A percentile compares a stretch with the other conserved stretches of the same genome.
Evolutionary conservation across 2,797 vertebrate genomes (phyloP).

Genomic region (Sitta carolinensis): DNA sequence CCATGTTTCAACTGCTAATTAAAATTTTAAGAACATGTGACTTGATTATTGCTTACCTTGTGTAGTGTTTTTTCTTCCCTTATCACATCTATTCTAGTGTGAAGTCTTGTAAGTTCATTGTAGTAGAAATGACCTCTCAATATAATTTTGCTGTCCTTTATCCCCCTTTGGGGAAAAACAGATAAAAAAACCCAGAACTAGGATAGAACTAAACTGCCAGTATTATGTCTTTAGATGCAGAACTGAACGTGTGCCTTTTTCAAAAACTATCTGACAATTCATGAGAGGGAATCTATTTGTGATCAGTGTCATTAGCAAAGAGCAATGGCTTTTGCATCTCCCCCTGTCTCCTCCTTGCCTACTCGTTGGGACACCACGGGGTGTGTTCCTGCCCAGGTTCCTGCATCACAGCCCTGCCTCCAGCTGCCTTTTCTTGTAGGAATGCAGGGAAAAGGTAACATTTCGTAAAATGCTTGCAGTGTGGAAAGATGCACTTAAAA

Average conservation of each 20-base stretch:
- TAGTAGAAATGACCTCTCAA: not conserved
- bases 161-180: not conserved
- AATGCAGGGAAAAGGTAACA: not conserved
- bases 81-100: not conserved
- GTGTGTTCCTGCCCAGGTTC: not conserved
- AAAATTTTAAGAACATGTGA: not conserved
- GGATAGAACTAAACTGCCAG: not conserved
- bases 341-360: not conserved
- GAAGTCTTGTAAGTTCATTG: not conserved
- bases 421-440: not conserved
- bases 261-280: not conserved
- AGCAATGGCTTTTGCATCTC: not conserved
- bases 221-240: not conserved
- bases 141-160: not conserved
- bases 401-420: not conserved
- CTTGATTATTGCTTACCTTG: not conserved
- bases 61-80: not conserved
- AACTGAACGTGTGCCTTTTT: not conserved
- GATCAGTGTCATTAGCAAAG: not conserved
- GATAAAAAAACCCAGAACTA: not conserved
- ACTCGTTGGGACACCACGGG: rapidly evolving
- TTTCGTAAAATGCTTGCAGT: not conserved
- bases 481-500: not conserved
- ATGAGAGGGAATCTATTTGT: not conserved
- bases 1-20: not conserved